Evolutionary conservation across 2,113 vertebrate genomes (phyloP), one percentile per base, ranked within the genome.

Genomic region (Nettapus auritus): DNA sequence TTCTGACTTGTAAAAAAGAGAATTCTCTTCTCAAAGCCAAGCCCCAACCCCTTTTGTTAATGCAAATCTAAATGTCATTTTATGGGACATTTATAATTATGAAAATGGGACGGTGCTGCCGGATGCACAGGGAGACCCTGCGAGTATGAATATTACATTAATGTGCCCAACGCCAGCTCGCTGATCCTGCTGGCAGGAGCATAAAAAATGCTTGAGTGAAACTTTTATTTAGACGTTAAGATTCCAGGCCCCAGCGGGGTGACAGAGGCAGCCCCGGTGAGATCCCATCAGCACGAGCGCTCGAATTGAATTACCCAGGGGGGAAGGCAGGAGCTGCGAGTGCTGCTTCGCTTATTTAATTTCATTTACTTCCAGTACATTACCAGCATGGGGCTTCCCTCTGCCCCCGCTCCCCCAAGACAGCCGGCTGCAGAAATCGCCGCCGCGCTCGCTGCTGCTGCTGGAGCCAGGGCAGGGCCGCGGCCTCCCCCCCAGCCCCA

Each of bases 311-410:
- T 98, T 98, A 98, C 97, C 98, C 97, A 70, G 98, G 97, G 98
- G 97, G 97, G 96, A 96, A 96, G 97, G 97, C 97, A 98, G 97
- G 96, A 96, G 95, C 89, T 86, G 96, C 96, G 62, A 97, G 97
- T 62, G 60, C 96, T 96, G 98, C 97, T 98, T 96, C 94, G 97
- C 97, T 97, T 97, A 96, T 98, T 98, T 98, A 98, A 98, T 98
- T 98, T 98, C 98, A 98, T 98, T 98, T 98, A 97, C 97, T 98
- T 96, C 89, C 97, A 97, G 97, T 96, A 89, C 98, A 98, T 98
- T 98, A 97, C 93, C 98, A 98, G 98, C 98, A 89, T 97, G 98
- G 95, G 97, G 97, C 96, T 98, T 96, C 95, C 96, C 97, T 95
- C 77, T 23, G 82, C 40, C 95, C 94, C 86, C 76, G 50, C 38